Conservation (phyloP, 2,797 vertebrate species). For the Lagorchestes hirsutus region DNA sequence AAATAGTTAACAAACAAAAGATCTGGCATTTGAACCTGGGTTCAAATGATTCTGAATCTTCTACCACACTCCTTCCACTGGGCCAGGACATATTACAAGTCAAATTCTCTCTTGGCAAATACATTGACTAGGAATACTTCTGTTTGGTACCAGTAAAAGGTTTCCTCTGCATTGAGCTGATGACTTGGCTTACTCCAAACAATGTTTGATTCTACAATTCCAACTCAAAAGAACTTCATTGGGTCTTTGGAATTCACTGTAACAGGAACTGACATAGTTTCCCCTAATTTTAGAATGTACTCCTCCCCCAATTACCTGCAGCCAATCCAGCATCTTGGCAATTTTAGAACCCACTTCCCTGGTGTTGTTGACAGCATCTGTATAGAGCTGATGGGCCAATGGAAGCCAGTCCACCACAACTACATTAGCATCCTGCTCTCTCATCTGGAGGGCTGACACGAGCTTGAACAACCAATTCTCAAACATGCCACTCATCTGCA, state of each 20-base stretch:
- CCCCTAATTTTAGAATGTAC: neutral
- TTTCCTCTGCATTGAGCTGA: neutral
- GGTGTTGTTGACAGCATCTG: slow-evolving; percentile 92
- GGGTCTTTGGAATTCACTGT: neutral
- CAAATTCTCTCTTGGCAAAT: slow-evolving; percentile 8
- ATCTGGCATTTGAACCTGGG: neutral
- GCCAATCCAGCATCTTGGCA: slow-evolving; percentile 92
- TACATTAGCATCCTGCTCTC: slow-evolving; percentile 92
- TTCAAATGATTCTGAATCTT: neutral
- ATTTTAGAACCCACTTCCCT: slow-evolving; percentile 88
- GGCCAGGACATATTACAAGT: neutral
- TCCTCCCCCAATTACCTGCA: slow-evolving; percentile 88
- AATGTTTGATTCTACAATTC: slow-evolving; percentile 20
- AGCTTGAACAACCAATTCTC: slow-evolving; percentile 93
- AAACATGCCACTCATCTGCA: slow-evolving; percentile 94
- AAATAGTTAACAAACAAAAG: neutral
- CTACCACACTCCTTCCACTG: neutral
- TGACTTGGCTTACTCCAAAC: slow-evolving; percentile 19
- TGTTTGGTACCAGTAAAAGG: slow-evolving; percentile 12
- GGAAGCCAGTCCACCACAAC: slow-evolving; percentile 94
- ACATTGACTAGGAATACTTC: slow-evolving; percentile 25
- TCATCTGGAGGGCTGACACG: slow-evolving; percentile 89
- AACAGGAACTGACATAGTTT: neutral
- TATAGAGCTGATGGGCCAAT: slow-evolving; percentile 94
- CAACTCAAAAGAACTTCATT: slow-evolving; percentile 11